Evolutionary conservation across 2,888 invertebrate genomes (phyloP).

Genomic region (Cataglyphis rosenhaueri): DNA sequence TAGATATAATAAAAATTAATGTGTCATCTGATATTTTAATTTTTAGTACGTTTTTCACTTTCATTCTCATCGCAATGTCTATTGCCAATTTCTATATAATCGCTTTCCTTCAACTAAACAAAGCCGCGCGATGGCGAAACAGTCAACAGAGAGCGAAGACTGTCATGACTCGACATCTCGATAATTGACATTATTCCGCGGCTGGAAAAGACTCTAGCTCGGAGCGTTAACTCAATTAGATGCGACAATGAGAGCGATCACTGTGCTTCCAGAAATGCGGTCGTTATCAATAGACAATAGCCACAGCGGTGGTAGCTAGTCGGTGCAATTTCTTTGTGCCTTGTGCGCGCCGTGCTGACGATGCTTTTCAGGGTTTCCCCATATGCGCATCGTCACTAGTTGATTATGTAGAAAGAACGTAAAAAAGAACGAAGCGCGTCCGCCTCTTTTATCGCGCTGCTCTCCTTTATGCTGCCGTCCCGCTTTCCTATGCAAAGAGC

Average conservation of each 20-base stretch:
- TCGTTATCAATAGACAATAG: constrained; percentile 67
- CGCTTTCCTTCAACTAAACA: constrained; percentile 26
- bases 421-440: constrained; percentile 14
- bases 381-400: background rate
- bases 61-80: background rate
- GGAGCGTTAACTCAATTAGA: constrained; percentile 69
- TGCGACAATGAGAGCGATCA: constrained; percentile 60
- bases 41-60: background rate
- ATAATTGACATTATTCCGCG: constrained; percentile 57
- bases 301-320: background rate
- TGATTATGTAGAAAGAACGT: constrained; percentile 10
- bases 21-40: background rate
- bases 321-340: constrained; percentile 49
- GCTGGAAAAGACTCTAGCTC: constrained; percentile 37
- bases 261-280: constrained; percentile 51
- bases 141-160: constrained; percentile 17
- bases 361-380: constrained; percentile 47
- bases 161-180: constrained; percentile 36
- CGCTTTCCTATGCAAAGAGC: background rate
- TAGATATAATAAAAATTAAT: background rate
- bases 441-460: constrained; percentile 37
- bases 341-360: constrained; percentile 35
- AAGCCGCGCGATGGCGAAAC: background rate
- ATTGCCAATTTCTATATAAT: background rate
- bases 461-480: constrained; percentile 31